These are phyloP conservation scores for Papilio machaon DNA, from an alignment of 1,140 invertebrate genomes.

Conservation along the genomic window DNA sequence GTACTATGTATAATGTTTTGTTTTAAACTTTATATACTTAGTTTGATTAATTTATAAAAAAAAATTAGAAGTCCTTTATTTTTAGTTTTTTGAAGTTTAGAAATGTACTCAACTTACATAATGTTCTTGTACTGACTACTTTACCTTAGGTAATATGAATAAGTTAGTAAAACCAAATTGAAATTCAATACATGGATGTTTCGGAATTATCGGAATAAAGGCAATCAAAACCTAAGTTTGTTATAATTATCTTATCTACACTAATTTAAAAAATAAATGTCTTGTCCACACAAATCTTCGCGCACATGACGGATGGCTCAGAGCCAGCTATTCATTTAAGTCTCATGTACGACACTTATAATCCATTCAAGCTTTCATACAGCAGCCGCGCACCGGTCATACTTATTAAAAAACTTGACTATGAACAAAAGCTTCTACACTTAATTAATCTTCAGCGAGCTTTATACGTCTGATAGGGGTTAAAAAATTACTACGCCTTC, in stretches of 20 bases:
- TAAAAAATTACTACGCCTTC: conserved; percentile 37
- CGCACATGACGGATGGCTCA: conserved; percentile 63
- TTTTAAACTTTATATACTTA: no score
- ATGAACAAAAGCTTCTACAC: conserved; percentile 38
- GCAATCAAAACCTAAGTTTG: neutral
- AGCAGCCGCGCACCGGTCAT: conserved; percentile 44
- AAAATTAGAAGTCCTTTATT: no score
- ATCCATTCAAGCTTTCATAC: conserved; percentile 63
- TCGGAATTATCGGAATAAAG: neutral
- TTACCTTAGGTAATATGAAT: no score
- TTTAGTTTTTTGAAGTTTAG: no score
- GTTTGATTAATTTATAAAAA: no score
- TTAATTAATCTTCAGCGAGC: conserved; percentile 38
- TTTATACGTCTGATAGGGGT: conserved; percentile 39
- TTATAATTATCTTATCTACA: neutral
- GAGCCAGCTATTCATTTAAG: conserved; percentile 67
- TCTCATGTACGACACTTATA: conserved; percentile 71
- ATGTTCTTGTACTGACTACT: no score
- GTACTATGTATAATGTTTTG: no score
- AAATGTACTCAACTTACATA: no score
- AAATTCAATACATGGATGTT: no score
- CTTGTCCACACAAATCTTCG: conserved; percentile 46
- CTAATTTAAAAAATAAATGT: neutral
- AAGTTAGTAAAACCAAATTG: no score
- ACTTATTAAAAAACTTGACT: conserved; percentile 40